Evolutionary conservation across 2,797 vertebrate species (phyloP).

Genomic region (Anabacerthia variegaticeps): DNA sequence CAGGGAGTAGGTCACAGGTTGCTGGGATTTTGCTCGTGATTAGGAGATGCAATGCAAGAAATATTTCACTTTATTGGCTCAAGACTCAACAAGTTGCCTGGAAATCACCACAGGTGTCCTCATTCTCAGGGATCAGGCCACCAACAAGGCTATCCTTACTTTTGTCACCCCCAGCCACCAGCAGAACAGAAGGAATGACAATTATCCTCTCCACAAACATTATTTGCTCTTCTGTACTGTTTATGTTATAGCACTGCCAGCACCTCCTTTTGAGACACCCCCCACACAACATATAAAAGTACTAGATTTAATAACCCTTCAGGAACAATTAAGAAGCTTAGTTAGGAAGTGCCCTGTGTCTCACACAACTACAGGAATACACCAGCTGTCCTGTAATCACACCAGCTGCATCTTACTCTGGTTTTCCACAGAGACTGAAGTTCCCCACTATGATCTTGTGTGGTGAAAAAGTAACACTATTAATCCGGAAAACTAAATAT

Average conservation of each 20-base stretch:
- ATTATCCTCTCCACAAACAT: neutral
- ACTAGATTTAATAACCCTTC: neutral
- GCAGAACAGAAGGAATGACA: fast-evolving
- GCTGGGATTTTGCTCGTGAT: fast-evolving
- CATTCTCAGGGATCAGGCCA: neutral
- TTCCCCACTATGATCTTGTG: neutral
- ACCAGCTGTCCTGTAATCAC: neutral
- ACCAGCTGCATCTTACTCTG: neutral
- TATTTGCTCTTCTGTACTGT: neutral
- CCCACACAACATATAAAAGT: neutral
- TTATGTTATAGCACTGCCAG: neutral
- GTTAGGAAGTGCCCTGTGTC: neutral
- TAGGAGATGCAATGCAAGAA: neutral
- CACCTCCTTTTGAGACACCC: neutral
- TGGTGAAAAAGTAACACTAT: neutral
- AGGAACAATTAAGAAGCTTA: neutral
- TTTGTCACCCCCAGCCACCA: fast-evolving
- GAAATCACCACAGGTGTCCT: neutral
- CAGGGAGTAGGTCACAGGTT: fast-evolving
- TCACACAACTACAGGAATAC: neutral
- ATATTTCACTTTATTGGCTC: neutral
- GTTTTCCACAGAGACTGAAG: neutral
- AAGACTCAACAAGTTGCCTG: neutral
- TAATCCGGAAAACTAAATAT: neutral
- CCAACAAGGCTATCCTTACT: neutral